Evolutionary conservation across 1,140 invertebrate species (phyloP).

Genomic region (Platorchestia sp.): DNA sequence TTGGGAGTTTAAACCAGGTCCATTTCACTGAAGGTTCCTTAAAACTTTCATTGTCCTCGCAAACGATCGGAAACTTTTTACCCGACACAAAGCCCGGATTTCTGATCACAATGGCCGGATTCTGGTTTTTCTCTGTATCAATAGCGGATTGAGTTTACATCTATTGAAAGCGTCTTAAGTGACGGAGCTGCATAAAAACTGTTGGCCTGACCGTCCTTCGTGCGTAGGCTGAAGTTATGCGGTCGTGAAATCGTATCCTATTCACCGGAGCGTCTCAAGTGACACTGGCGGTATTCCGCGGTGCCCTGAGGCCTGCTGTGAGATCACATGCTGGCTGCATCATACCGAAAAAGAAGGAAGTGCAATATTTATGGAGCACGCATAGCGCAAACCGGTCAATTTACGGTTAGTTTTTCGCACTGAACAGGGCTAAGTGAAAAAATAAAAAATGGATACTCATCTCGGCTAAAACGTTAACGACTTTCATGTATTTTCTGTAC

Average conservation of each 20-base stretch:
- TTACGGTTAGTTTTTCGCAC: not conserved
- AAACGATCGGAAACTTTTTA: constrained; percentile 41
- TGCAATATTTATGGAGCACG: no score
- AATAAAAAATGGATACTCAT: not conserved
- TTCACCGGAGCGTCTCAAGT: not conserved
- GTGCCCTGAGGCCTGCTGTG: not conserved
- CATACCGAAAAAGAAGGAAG: no score
- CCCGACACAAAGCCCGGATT: not conserved
- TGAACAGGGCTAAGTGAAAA: not conserved
- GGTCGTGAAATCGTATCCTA: not conserved
- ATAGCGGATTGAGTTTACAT: constrained; percentile 1
- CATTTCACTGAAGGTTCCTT: not conserved
- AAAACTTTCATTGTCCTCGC: not conserved
- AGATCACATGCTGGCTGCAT: not conserved
- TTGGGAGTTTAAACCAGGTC: not conserved
- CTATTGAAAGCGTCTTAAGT: not conserved
- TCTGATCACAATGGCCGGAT: not conserved
- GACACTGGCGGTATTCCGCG: not conserved
- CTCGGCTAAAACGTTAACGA: not conserved
- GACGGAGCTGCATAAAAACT: not conserved
- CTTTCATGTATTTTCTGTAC: not conserved
- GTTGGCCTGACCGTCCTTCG: not conserved
- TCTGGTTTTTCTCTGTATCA: constrained; percentile 21
- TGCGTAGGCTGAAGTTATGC: not conserved
- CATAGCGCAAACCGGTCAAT: not conserved